A percentile compares a stretch with the other conserved stretches of the same genome.
Conservation (phyloP, 2,797 vertebrate genomes). For the Sphenopsis melanotis region DNA sequence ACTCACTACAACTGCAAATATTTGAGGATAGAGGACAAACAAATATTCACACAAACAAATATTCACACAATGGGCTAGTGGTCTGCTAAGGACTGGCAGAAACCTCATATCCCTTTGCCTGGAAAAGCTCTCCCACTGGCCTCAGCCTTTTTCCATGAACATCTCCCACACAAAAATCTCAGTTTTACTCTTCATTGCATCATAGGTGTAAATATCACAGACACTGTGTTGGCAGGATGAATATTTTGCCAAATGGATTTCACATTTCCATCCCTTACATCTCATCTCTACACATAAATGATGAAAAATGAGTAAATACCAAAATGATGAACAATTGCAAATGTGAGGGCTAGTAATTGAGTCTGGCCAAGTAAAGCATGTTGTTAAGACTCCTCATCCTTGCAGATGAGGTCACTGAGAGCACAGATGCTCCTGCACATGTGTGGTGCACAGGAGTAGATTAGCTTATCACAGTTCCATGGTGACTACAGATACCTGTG, state of each 20-base stretch:
- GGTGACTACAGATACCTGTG: background rate
- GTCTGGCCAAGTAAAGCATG: background rate
- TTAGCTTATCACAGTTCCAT: background rate
- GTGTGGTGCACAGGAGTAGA: background rate
- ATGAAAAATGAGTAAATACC: background rate
- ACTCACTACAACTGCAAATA: background rate
- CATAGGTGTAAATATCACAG: background rate
- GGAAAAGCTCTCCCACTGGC: background rate
- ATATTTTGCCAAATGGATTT: background rate
- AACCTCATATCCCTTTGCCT: background rate
- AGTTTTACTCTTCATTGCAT: background rate
- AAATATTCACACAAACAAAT: background rate
- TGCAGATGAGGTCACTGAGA: background rate
- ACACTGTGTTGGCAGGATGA: background rate
- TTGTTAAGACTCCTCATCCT: background rate
- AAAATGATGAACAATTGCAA: background rate
- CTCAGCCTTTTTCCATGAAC: background rate
- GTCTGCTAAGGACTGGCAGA: background rate
- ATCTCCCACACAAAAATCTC: background rate
- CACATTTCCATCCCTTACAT: background rate
- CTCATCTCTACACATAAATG: background rate
- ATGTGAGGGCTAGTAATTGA: background rate
- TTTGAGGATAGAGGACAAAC: background rate
- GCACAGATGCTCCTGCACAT: background rate
- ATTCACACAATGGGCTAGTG: background rate